A percentile compares a stretch with the other conserved stretches of the same genome.
phyloP scores from a whole-genome alignment of 2,888 invertebrate species.

The Zele albiditarsus region DNA sequence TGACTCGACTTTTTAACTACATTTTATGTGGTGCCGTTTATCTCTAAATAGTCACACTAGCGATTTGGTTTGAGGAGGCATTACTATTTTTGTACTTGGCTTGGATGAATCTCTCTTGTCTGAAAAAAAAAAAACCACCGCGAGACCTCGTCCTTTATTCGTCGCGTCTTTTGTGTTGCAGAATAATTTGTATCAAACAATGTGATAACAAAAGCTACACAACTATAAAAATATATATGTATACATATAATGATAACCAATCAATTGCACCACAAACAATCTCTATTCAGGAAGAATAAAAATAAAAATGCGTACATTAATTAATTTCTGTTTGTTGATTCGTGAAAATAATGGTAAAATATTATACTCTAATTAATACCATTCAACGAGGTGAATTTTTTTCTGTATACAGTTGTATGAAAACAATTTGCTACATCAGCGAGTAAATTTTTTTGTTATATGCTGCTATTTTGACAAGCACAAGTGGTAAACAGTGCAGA shows the following conservation, averaged over 20 bases:
- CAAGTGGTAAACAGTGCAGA: not conserved
- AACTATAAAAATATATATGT: not conserved
- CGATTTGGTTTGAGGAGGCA: not conserved
- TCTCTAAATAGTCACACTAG: not conserved
- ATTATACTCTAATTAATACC: not conserved
- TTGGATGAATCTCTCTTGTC: not conserved
- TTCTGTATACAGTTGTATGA: not conserved
- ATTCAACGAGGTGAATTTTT: not conserved
- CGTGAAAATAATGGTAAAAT: not conserved
- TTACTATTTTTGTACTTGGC: not conserved
- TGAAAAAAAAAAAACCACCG: no score
- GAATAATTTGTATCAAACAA: not conserved
- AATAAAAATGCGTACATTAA: no score
- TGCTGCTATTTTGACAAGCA: not conserved
- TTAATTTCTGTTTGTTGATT: no score
- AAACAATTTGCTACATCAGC: constrained; percentile 10
- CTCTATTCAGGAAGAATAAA: not conserved
- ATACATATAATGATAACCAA: no score
- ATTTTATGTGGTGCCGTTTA: constrained; percentile 32
- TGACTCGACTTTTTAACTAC: constrained; percentile 53
- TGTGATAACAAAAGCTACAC: not conserved
- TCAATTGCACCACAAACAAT: not conserved
- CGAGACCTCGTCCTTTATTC: not conserved
- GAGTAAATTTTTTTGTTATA: not conserved
- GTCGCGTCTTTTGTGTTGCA: not conserved